A percentile compares a stretch with the other conserved stretches of the same genome.
Evolutionary conservation across 2,113 vertebrate species (phyloP).

Genomic region (Puffinus mauretanicus): DNA sequence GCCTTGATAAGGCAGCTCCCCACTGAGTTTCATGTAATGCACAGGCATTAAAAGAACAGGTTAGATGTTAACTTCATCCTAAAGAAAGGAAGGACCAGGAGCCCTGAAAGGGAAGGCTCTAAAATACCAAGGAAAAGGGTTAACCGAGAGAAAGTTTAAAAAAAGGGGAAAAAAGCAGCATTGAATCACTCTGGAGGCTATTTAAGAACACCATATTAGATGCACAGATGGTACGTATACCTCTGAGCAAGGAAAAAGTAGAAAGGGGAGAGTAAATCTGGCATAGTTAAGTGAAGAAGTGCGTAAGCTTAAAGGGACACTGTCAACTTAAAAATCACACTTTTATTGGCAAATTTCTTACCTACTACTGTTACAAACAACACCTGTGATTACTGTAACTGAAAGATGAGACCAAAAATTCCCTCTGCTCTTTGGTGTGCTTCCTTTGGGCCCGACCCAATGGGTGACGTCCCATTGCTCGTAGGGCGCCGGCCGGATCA

Average conservation of each 20-base stretch:
- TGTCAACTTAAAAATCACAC: slow-evolving; percentile 70
- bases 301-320: slow-evolving; percentile 76
- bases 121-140: slow-evolving; percentile 33
- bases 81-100: background rate
- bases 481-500: background rate
- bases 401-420: background rate
- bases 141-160: slow-evolving; percentile 31
- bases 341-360: slow-evolving; percentile 53
- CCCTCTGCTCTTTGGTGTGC: background rate
- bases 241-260: slow-evolving; percentile 68
- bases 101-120: background rate
- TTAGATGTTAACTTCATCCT: background rate
- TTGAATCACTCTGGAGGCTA: slow-evolving; percentile 54
- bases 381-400: slow-evolving; percentile 52
- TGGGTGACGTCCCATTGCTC: background rate
- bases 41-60: background rate
- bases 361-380: slow-evolving; percentile 55
- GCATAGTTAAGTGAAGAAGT: slow-evolving; percentile 73
- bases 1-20: background rate
- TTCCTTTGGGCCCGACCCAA: slow-evolving; percentile 27
- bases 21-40: background rate
- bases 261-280: slow-evolving; percentile 76
- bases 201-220: slow-evolving; percentile 64
- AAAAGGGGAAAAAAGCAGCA: background rate
- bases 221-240: slow-evolving; percentile 77